These are phyloP conservation scores for Muscina levida DNA, from an alignment of 2,888 invertebrate genomes.

Conservation along the genomic window DNA sequence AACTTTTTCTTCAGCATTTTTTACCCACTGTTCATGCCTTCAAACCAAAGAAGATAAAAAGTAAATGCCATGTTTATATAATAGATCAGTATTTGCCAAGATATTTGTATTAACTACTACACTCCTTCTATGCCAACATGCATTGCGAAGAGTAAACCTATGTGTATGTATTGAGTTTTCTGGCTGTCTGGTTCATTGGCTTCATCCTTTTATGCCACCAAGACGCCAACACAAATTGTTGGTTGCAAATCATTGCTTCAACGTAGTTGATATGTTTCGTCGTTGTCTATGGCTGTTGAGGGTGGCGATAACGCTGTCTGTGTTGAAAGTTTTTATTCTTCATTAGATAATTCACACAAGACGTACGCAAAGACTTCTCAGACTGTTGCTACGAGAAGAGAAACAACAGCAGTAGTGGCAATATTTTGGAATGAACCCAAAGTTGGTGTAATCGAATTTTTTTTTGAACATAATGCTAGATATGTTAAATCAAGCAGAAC, in stretches of 20 bases:
- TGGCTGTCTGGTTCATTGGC: slow-evolving; percentile 61
- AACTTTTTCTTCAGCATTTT: no score
- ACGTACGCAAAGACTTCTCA: neutral
- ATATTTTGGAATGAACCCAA: slow-evolving; percentile 7
- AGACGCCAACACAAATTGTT: slow-evolving; percentile 26
- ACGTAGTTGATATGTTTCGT: no score
- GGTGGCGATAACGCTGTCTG: slow-evolving; percentile 1
- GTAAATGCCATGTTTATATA: slow-evolving; percentile 6
- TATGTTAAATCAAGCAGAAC: neutral
- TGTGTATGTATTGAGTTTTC: neutral
- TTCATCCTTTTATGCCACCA: slow-evolving; percentile 29
- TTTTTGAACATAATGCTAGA: neutral
- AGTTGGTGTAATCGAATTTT: neutral
- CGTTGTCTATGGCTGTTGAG: neutral
- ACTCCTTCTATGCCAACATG: neutral
- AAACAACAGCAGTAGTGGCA: neutral
- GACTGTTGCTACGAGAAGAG: neutral
- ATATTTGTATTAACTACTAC: slow-evolving; percentile 25
- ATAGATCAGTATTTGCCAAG: slow-evolving; percentile 25
- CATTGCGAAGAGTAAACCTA: neutral
- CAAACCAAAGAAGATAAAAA: slow-evolving; percentile 25
- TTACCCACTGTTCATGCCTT: no score
- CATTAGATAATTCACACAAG: slow-evolving; percentile 12
- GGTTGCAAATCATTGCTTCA: no score
- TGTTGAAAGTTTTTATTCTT: slow-evolving; percentile 6